These are phyloP conservation scores for Xestia rhomboidea DNA, from an alignment of 2,888 invertebrate genomes.

Conservation along the genomic window DNA sequence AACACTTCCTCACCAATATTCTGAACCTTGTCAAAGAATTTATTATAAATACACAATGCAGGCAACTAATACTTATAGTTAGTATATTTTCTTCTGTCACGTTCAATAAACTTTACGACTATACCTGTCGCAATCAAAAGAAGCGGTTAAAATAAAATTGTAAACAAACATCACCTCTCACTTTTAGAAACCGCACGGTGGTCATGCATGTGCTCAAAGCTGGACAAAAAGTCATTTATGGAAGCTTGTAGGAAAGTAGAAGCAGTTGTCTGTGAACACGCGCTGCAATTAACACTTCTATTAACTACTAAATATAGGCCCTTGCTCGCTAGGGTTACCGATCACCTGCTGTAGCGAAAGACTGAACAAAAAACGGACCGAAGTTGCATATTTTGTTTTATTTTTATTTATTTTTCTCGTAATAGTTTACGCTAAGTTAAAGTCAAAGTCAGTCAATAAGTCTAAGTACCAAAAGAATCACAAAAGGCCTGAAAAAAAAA, in stretches of 20 bases:
- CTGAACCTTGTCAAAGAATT: not conserved
- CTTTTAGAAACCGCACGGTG: constrained; percentile 52
- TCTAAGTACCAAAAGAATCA: too few species aligned
- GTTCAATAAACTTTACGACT: not conserved
- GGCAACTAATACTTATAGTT: not conserved
- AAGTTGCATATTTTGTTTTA: too few species aligned
- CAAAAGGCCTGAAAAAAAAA: not conserved
- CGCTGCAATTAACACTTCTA: constrained; percentile 63
- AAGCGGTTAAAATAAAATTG: not conserved
- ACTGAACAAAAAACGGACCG: not conserved
- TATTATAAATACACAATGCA: not conserved
- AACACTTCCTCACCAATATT: not conserved
- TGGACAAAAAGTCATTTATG: constrained; percentile 50
- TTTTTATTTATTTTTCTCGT: not conserved
- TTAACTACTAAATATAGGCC: constrained; percentile 49
- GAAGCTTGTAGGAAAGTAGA: constrained; percentile 65
- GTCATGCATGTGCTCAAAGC: constrained; percentile 20
- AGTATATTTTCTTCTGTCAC: not conserved
- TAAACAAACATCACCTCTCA: constrained; percentile 50
- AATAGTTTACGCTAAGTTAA: too few species aligned
- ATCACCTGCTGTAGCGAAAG: not conserved
- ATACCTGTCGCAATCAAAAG: not conserved
- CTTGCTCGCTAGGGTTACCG: constrained; percentile 37
- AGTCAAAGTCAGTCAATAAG: too few species aligned
- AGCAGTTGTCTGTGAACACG: constrained; percentile 51